Evolutionary conservation across 30 jellyfish, hydroid and myxozoan genomes (phyloP), one percentile per base, ranked within the genome.

Genomic region (Hydra vulgaris): DNA sequence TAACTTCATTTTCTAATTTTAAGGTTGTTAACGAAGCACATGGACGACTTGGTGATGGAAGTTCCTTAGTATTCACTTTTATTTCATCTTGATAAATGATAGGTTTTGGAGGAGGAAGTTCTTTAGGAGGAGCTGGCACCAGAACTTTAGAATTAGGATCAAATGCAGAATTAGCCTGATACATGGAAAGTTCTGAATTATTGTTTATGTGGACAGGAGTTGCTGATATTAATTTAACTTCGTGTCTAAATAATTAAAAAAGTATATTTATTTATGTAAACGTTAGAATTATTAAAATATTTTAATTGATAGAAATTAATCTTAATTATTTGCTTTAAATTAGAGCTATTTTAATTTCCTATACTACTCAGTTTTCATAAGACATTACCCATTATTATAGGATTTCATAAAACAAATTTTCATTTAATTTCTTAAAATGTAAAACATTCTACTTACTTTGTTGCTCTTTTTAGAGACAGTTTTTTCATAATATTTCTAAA

Each of bases 131-230:
- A n/a, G 75, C 75, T n/a, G 75, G 75, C 8, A 68, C 75, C 7
- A 68, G 75, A 68, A 68, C 75, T 68, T 68, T 68, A 68, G 75
- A 68, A n/a, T 20, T n/a, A 20, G 75, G 75, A 68, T 68, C 75
- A 68, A 68, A n/a, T 20, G 75, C 75, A 68, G 12, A 68, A 68
- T 68, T 68, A 3, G 75, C 75, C 27, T 68, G 75, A 15, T 68
- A 68, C 75, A 68, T 68, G 8, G 75, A 20, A 68, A n/a, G 15
- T 20, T 68, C 75, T 8, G 8, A 8, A n/a, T 68, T 20, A 15
- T 20, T 23, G 7, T 20, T 68, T 4, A 23, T 3, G 16, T 20
- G 4, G 27, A 68, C 16, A 68, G 75, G 25, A 23, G 75, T 68
- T n/a, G 75, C 75, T n/a, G 75, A 68, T 68, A 68, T 68, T 68